A percentile compares a stretch with the other conserved stretches of the same genome.
These are phyloP conservation scores for Passer montanus DNA, from an alignment of 2,113 vertebrate species.

Conservation along the genomic window DNA sequence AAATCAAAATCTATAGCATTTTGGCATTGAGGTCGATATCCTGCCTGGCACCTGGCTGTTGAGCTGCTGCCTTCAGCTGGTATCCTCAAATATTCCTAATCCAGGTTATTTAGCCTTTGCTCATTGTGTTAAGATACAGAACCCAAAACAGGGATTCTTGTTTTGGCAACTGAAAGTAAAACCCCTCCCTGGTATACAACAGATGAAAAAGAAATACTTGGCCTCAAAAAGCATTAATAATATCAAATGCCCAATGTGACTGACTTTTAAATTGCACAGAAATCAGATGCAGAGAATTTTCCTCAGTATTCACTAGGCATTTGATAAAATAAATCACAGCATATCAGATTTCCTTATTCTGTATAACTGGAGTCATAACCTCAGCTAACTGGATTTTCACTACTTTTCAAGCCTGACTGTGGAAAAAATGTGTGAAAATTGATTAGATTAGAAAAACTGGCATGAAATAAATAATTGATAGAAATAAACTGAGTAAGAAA, in stretches of 20 bases:
- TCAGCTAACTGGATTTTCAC: not conserved
- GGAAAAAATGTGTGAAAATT: not conserved
- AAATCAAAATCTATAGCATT: not conserved
- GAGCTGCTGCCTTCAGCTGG: not conserved
- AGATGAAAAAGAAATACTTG: not conserved
- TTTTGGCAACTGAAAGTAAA: not conserved
- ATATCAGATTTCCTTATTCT: conserved; percentile 3
- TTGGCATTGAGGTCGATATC: not conserved
- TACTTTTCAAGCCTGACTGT: not conserved
- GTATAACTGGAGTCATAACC: not conserved
- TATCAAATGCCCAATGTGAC: not conserved
- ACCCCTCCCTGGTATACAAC: not conserved
- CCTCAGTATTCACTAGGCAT: not conserved
- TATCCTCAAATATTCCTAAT: not conserved
- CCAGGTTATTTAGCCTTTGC: not conserved
- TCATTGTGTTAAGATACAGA: not conserved
- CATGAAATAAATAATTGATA: conserved; percentile 38
- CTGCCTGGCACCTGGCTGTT: not conserved
- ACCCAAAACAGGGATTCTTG: not conserved
- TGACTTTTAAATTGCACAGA: not conserved
- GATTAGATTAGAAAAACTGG: conserved; percentile 2
- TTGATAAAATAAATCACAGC: conserved; percentile 26
- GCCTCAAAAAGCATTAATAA: not conserved
- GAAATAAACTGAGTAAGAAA: conserved; percentile 12
- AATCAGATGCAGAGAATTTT: not conserved